phyloP scores from a whole-genome alignment of 2,113 vertebrate species.

The Lasiurus borealis region DNA sequence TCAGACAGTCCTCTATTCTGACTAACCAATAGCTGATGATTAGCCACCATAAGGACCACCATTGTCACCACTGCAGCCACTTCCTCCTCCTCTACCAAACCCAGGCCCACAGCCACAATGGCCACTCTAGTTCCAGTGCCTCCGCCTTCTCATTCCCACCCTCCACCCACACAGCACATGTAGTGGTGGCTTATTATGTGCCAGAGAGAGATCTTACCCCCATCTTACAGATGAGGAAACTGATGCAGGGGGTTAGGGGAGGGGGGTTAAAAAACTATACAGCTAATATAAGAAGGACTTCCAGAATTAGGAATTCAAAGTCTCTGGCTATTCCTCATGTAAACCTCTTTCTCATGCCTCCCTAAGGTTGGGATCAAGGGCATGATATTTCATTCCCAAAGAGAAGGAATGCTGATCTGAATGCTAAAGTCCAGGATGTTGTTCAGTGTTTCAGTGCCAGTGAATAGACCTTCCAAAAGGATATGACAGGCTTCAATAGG shows the following conservation, averaged over 20 bases:
- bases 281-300: background rate
- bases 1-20: background rate
- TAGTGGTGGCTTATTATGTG: background rate
- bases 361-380: background rate
- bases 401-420: background rate
- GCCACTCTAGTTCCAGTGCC: background rate
- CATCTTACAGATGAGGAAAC: background rate
- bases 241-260: background rate
- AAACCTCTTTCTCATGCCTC: background rate
- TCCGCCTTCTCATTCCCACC: background rate
- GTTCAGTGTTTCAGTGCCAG: rapidly evolving
- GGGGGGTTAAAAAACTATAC: background rate
- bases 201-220: background rate
- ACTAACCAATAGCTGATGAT: background rate
- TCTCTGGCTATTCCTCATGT: background rate
- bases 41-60: background rate
- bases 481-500: background rate
- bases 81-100: background rate
- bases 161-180: too few relatives aligned
- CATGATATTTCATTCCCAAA: background rate
- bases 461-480: background rate
- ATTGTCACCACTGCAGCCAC: background rate
- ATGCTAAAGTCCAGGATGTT: background rate
- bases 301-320: background rate
- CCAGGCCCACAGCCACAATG: background rate